Evolutionary conservation across 2,888 invertebrate genomes (phyloP), one percentile per base, ranked within the genome.

Genomic region (Julus scanicus): DNA sequence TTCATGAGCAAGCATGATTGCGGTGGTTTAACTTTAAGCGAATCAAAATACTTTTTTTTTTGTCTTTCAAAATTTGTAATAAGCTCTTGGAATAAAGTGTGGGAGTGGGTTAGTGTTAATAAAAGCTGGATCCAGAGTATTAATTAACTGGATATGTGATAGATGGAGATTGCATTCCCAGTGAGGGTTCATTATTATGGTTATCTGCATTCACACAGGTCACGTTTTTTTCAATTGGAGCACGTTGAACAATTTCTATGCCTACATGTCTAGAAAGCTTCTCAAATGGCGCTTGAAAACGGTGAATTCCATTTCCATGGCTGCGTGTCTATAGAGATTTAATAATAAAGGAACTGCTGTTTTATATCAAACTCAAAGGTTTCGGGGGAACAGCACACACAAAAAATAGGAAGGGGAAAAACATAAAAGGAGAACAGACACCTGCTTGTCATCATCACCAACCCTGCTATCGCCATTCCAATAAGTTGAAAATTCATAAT

Each of bases 401-500:
- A 63, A 63, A 48, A 48, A 48, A 48, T 48, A 11, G 48, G 48
- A 48, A 48, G 48, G 48, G 48, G 48, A 48, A 53, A 63, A 63
- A 63, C 57, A 15, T 11, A 63, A 63, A 63, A 63, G 57, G 57
- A 63, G 57, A 63, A n/a, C 57, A 63, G 57, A n/a, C 57, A 63
- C 57, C 57, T 63, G 57, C 57, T 63, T 63, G 57, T 63, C 57
- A 63, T 63, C 57, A n/a, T 15, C n/a, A 63, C n/a, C n/a, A n/a
- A 63, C 57, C 57, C 57, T 63, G 57, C 57, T n/a, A n/a, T 63
- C 17, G n/a, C n/a, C 57, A n/a, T 63, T 63, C n/a, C 57, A 63
- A 63, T 63, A 63, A 63, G 57, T 15, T 63, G n/a, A n/a, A 63
- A 63, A 63, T 63, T 63, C 57, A 63, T 63, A 63, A 63, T 63